These are phyloP conservation scores for Nasonia vitripennis DNA, from an alignment of 1,140 invertebrate genomes.

Conservation along the genomic window DNA sequence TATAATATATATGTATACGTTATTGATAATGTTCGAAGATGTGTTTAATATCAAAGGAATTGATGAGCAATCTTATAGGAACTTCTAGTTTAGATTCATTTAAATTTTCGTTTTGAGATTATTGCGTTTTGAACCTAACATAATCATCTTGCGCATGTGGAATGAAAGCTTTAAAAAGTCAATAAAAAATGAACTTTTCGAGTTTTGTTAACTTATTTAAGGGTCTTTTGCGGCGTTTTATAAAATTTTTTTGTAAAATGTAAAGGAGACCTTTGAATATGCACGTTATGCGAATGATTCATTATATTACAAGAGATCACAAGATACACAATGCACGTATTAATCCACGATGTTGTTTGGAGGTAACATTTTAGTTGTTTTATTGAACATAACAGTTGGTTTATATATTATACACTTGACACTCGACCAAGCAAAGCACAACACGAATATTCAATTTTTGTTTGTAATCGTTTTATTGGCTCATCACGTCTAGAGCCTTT, in stretches of 20 bases:
- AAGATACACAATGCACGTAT: slow-evolving; percentile 16
- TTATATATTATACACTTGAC: slow-evolving; percentile 25
- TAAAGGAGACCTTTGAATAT: slow-evolving; percentile 27
- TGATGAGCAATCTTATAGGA: slow-evolving; percentile 33
- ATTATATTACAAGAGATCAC: neutral
- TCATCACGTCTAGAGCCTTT: neutral
- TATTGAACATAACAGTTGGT: neutral
- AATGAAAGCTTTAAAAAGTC: slow-evolving; percentile 6
- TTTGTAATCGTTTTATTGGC: slow-evolving; percentile 16
- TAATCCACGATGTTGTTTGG: neutral
- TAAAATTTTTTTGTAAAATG: slow-evolving; percentile 1
- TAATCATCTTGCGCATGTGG: neutral
- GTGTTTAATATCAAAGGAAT: slow-evolving; percentile 35
- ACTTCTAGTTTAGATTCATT: neutral
- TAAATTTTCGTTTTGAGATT: slow-evolving; percentile 26
- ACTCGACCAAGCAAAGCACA: slow-evolving; percentile 30
- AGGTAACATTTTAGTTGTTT: neutral
- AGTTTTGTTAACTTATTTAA: slow-evolving; percentile 31
- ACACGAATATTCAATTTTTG: slow-evolving; percentile 8
- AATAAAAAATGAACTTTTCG: neutral
- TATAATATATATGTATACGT: slow-evolving; percentile 23
- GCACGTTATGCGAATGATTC: neutral
- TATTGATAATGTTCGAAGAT: slow-evolving; percentile 4
- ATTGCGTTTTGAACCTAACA: neutral
- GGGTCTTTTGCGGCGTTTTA: neutral